These are phyloP conservation scores for Synodontis membranacea DNA, from an alignment of 2,113 vertebrate genomes.

Conservation along the genomic window DNA sequence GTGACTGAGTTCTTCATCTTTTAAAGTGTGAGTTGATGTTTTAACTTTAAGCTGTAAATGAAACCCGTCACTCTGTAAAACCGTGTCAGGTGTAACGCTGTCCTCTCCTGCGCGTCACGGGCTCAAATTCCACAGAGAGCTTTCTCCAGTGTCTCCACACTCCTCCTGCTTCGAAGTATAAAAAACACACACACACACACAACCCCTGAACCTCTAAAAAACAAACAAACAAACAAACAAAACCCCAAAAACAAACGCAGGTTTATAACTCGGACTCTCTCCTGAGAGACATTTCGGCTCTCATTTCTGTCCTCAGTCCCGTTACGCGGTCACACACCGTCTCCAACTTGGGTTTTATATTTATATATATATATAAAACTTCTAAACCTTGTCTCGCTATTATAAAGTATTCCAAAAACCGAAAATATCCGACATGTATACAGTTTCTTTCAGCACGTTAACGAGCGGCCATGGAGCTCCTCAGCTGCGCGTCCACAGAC, in stretches of 20 bases:
- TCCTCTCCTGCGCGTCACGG: constrained; percentile 43
- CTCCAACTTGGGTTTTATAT: no score
- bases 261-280: background rate
- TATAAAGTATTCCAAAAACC: background rate
- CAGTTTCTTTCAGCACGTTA: background rate
- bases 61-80: no score
- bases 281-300: background rate
- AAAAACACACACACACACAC: background rate
- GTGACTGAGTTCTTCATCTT: background rate
- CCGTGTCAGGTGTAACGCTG: background rate
- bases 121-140: constrained; percentile 66
- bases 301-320: background rate
- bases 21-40: background rate
- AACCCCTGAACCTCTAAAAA: background rate
- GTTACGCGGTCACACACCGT: background rate
- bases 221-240: background rate
- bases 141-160: constrained; percentile 66
- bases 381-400: no score
- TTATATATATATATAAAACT: no score
- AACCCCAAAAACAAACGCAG: background rate
- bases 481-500: constrained; percentile 22
- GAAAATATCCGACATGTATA: background rate
- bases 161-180: background rate
- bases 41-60: background rate
- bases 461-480: background rate